These are phyloP conservation scores for Drosophila asahinai DNA, from an alignment of 1,140 invertebrate species.

Conservation along the genomic window DNA sequence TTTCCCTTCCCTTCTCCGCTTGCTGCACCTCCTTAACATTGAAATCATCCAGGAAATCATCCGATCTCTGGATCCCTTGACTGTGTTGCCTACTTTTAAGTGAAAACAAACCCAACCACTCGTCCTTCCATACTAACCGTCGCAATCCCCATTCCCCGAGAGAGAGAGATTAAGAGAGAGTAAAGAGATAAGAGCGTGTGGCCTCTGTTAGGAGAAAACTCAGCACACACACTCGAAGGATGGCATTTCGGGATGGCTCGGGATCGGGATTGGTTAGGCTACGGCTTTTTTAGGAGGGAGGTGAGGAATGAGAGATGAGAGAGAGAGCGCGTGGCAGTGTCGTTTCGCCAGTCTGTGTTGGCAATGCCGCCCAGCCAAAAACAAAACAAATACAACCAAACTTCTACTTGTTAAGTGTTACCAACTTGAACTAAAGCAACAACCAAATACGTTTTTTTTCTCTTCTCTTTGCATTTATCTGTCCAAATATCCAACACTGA, in stretches of 20 bases:
- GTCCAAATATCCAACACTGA: constrained; percentile 55
- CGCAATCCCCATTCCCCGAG: constrained; percentile 3
- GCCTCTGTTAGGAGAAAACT: neutral
- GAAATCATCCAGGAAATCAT: neutral
- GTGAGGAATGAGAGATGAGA: constrained; percentile 2
- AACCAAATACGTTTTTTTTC: constrained; percentile 74
- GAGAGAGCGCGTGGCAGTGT: constrained; percentile 23
- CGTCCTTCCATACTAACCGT: constrained; percentile 9
- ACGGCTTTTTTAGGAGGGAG: neutral
- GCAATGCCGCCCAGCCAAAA: constrained; percentile 16
- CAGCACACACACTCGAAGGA: too few relatives aligned
- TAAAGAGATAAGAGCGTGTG: neutral
- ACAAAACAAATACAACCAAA: constrained; percentile 7
- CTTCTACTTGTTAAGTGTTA: constrained; percentile 67
- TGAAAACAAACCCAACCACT: neutral
- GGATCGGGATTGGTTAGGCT: constrained; percentile 15
- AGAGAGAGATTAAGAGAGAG: constrained; percentile 1
- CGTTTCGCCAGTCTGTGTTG: constrained; percentile 2
- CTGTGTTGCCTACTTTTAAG: constrained; percentile 10
- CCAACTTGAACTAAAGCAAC: constrained; percentile 78
- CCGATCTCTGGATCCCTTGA: neutral
- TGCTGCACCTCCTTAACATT: constrained; percentile 2
- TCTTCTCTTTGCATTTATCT: constrained; percentile 79
- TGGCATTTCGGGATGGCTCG: constrained; percentile 23
- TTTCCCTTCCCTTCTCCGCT: neutral